Evolutionary conservation across 2,113 vertebrate species (phyloP).

Genomic region (Syrrhaptes paradoxus): DNA sequence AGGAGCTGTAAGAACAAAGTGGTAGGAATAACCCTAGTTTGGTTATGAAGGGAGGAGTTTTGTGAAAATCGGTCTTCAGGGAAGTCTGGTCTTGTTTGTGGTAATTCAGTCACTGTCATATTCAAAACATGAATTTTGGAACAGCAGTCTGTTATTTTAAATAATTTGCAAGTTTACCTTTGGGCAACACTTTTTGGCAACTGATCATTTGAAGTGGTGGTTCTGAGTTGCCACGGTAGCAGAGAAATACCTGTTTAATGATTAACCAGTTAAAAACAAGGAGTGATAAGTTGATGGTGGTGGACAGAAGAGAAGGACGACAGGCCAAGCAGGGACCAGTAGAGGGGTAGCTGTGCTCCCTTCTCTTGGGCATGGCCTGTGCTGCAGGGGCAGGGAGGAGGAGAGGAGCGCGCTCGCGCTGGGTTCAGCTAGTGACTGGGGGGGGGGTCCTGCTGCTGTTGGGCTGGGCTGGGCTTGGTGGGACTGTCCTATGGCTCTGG

Average conservation of each 20-base stretch:
- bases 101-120: not conserved
- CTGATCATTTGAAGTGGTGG: not conserved
- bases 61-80: not conserved
- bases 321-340: too few relatives aligned
- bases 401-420: accelerated
- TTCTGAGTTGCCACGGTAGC: not conserved
- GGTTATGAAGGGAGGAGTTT: not conserved
- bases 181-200: not conserved
- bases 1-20: not conserved
- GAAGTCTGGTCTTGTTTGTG: not conserved
- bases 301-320: not conserved
- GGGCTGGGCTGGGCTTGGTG: not conserved
- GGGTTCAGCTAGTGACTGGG: not conserved
- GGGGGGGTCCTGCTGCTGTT: not conserved
- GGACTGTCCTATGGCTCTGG: not conserved
- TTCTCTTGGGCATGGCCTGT: not conserved
- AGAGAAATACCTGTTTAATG: not conserved
- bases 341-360: not conserved
- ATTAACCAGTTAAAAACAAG: not conserved
- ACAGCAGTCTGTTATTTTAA: not conserved
- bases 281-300: not conserved
- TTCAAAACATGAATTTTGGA: not conserved
- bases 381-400: not conserved
- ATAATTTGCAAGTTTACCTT: not conserved
- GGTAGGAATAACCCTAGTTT: not conserved